Conservation (phyloP, 2,888 invertebrate species). For the Actias luna region DNA sequence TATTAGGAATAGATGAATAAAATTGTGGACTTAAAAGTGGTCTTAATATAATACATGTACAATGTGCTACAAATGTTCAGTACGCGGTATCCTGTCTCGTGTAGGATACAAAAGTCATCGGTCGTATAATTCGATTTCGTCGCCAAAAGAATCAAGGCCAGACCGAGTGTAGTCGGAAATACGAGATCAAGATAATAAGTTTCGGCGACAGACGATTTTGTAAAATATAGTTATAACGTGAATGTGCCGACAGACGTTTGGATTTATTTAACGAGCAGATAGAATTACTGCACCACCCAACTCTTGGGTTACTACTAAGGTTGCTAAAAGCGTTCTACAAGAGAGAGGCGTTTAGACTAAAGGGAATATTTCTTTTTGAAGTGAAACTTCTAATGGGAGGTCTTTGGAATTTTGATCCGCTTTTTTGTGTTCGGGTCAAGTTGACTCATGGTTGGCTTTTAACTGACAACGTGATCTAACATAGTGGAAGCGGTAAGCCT, state of each 20-base stretch:
- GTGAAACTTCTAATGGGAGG: no score
- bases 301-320: background rate
- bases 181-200: constrained; percentile 1
- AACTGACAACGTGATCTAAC: no score
- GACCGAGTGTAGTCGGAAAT: background rate
- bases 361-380: no score
- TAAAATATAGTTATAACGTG: background rate
- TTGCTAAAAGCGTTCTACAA: no score
- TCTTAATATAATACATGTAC: background rate
- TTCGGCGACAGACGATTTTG: background rate
- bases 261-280: constrained; percentile 2
- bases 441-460: no score
- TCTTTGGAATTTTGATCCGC: no score
- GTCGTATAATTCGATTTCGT: background rate
- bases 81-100: background rate
- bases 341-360: no score
- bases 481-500: no score
- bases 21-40: no score
- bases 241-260: background rate
- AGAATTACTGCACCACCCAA: background rate
- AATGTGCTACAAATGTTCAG: background rate
- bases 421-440: no score
- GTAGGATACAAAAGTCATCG: background rate
- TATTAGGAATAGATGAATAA: no score
- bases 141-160: background rate